Base-by-base conservation (phyloP, 2,797 vertebrate genomes). In the Gambusia yucatana region DNA sequence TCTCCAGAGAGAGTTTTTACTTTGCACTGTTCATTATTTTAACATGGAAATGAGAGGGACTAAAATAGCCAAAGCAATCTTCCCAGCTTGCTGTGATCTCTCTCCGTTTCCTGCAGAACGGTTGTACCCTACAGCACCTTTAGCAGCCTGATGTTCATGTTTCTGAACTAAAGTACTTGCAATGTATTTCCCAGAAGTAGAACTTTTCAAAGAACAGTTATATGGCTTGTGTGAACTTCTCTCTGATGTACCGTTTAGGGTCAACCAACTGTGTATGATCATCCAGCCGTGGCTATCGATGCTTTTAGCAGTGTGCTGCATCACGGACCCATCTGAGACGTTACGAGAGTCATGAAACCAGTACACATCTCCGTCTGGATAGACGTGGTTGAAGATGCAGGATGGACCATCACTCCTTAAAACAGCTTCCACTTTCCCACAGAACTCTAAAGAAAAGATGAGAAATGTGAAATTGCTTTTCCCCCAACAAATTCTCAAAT, bases 161-260 rank as follows among this genome's bases (percentile, higher is more conserved):
- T 25, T 52, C 14, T 6, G 11, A 55, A 89, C 43, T 28, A 79
- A 47, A 70, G 55, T 20, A 69, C 84, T 86, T 2, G 73, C 39
- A 13, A 92, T 84, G 80, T 93, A 84, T 69, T 22, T 78, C 0
- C 82, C 75, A 30, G 92, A 86, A 22, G 0, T 25, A 13, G 44
- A 46, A 83, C 86, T 91, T 87, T 41, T 87, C 71, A 95, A 52
- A 14, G 88, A 91, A n/a, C 95, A 95, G 65, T 83, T 93, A 76
- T 83, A 89, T 48, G 75, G 7, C 28, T 2, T 25, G 0, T 52
- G 3, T 1, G 67, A 65, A n/a, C 20, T 14, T 1, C 43, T 33
- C 28, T 43, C 0, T 77, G 92, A 77, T 28, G 70, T 2, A 33
- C 92, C 89, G 0, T 0, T 8, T 73, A 93, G 79, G 0, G 73